Evolutionary conservation across 2,888 invertebrate genomes (phyloP).

Genomic region (Dioctria rufipes): DNA sequence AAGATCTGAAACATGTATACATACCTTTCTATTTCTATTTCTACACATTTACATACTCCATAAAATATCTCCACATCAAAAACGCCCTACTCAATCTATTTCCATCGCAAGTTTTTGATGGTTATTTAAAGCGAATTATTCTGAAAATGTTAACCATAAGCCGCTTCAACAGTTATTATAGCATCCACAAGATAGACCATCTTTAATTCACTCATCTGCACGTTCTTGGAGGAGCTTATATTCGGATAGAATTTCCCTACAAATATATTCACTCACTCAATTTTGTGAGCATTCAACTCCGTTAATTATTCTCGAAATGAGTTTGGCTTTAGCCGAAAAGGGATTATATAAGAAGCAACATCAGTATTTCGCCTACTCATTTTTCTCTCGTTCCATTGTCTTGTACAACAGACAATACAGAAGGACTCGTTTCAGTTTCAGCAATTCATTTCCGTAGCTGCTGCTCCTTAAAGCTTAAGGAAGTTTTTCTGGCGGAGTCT

Average conservation of each 20-base stretch:
- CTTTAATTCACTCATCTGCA: slow-evolving; percentile 27
- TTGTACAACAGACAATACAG: background rate
- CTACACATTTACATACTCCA: too few relatives aligned
- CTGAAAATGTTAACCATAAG: too few relatives aligned
- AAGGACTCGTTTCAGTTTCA: slow-evolving; percentile 17
- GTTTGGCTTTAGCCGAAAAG: slow-evolving; percentile 34
- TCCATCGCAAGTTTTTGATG: too few relatives aligned
- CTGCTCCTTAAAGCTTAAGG: background rate
- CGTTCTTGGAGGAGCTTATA: background rate
- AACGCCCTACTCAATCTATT: too few relatives aligned
- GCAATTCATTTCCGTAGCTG: slow-evolving; percentile 25
- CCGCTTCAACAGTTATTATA: too few relatives aligned
- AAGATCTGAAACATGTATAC: too few relatives aligned
- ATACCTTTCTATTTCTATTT: too few relatives aligned
- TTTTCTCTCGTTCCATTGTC: slow-evolving; percentile 33
- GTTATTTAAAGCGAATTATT: too few relatives aligned
- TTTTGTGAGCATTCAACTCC: slow-evolving; percentile 23
- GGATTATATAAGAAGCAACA: background rate
- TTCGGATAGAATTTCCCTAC: slow-evolving; percentile 26
- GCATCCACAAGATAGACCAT: background rate
- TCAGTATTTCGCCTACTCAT: slow-evolving; percentile 3
- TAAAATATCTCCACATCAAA: too few relatives aligned
- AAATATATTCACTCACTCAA: slow-evolving; percentile 16
- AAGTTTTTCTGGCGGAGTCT: background rate
- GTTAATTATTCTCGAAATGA: slow-evolving; percentile 43